These are phyloP conservation scores for Dermatophagoides farinae DNA, from an alignment of 1,140 invertebrate species.

Conservation along the genomic window DNA sequence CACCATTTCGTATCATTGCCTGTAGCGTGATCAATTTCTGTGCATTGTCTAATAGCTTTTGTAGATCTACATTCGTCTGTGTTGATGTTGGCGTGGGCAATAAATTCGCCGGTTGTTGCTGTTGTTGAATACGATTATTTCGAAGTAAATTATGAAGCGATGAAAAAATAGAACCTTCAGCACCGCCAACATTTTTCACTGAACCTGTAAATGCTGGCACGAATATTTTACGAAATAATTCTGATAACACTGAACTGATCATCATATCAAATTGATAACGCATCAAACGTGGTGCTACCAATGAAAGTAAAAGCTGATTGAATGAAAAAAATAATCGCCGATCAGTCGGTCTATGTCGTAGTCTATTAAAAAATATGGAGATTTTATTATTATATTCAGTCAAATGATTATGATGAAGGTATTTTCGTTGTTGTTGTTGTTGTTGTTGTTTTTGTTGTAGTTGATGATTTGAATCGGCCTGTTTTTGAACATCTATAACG, in stretches of 20 bases:
- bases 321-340: slow-evolving; percentile 11
- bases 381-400: neutral
- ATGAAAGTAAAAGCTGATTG: slow-evolving; percentile 8
- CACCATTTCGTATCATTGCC: neutral
- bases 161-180: neutral
- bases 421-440: neutral
- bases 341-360: neutral
- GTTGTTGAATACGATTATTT: neutral
- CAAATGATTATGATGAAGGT: neutral
- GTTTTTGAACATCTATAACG: neutral
- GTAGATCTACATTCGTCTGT: neutral
- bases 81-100: neutral
- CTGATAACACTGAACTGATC: slow-evolving; percentile 7
- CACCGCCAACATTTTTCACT: neutral
- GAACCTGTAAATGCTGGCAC: neutral
- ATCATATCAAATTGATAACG: slow-evolving; percentile 14
- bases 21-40: slow-evolving; percentile 2
- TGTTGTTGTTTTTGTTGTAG: too few relatives aligned
- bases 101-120: neutral
- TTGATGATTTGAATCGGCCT: neutral
- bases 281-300: slow-evolving; percentile 11
- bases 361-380: neutral
- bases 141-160: neutral
- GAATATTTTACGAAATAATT: slow-evolving; percentile 12
- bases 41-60: slow-evolving; percentile 1